A percentile compares a stretch with the other conserved stretches of the same genome.
These are phyloP conservation scores for Trichopoda pennipes DNA, from an alignment of 2,888 invertebrate genomes.

Conservation along the genomic window DNA sequence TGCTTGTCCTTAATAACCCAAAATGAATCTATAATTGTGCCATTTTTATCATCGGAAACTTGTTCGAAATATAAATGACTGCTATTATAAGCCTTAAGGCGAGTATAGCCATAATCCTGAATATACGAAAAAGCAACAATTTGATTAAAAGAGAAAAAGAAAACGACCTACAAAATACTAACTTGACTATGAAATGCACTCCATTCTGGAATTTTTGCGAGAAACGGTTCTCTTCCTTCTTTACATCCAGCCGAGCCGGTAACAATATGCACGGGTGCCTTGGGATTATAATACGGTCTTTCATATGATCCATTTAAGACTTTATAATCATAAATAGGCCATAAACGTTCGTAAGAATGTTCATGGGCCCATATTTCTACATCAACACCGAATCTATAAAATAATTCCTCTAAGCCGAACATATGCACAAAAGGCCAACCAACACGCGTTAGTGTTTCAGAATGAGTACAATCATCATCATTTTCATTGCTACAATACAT, in stretches of 20 bases:
- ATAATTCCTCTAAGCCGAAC: slow-evolving; percentile 91
- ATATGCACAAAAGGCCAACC: slow-evolving; percentile 86
- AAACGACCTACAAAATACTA: slow-evolving; percentile 27
- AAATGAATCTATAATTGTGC: slow-evolving; percentile 86
- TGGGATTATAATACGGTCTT: slow-evolving; percentile 83
- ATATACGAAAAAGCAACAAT: background rate
- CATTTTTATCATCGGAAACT: slow-evolving; percentile 87
- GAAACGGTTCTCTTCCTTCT: slow-evolving; percentile 90
- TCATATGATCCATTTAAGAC: slow-evolving; percentile 84
- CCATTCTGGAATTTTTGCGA: slow-evolving; percentile 84
- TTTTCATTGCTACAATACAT: slow-evolving; percentile 95
- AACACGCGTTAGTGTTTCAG: slow-evolving; percentile 85
- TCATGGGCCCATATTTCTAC: slow-evolving; percentile 98
- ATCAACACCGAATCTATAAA: slow-evolving; percentile 95
- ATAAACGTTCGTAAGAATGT: slow-evolving; percentile 97
- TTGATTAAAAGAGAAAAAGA: slow-evolving; percentile 6
- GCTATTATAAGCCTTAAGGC: slow-evolving; percentile 89
- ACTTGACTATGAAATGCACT: slow-evolving; percentile 89
- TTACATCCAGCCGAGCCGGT: slow-evolving; percentile 96
- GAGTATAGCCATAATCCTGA: slow-evolving; percentile 94
- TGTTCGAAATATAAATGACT: slow-evolving; percentile 96
- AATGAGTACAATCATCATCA: slow-evolving; percentile 88
- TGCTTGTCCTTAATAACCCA: slow-evolving; percentile 84
- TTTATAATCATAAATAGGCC: slow-evolving; percentile 94
- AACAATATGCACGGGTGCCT: slow-evolving; percentile 95